Base-by-base conservation (phyloP, 2,888 invertebrate species). In the Synergus itoensis region DNA sequence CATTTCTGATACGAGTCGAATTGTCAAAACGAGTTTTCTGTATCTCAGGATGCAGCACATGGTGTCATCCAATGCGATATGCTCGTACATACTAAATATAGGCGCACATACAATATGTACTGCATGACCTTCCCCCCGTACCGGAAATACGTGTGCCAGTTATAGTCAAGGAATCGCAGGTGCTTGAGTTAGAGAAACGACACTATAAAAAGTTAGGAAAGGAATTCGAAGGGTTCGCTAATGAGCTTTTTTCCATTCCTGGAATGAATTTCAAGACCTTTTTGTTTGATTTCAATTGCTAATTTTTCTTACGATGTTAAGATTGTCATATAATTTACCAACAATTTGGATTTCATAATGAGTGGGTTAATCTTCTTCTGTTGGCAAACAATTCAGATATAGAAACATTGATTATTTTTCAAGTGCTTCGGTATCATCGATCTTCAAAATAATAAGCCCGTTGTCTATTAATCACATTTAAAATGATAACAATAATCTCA, bases 61-160 rank as follows among this genome's bases (percentile, higher is more conserved):
- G 57, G 62, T 63, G 69, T 21, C 45, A n/a, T 62, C n/a, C 45
- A 43, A 21, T 45, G 62, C 28, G 43, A 78, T 78, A 78, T 69
- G 43, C 63, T 12, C n/a, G 12, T 45, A 45, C 62, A 73, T 28
- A 81, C 86, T 87, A 88, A 88, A 87, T 86, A 89, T 88, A 88
- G 86, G 73, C 69, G 18, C 78, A 36, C 77, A 11, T 57, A 77
- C 65, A 79, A 79, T 81, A 81, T 80, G 79, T 80, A 78, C 80
- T 83, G 80, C 82, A 79, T 85, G 88, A 88, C 88, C 88, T 88
- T 88, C 86, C 82, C 84, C 81, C 80, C 80, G 79, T 82, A 84
- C 84, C 87, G 88, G 88, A 88, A 88, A 85, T 83, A 83, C 85
- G 80, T 82, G 83, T 77, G 83, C 81, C 85, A 83, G 83, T 85